Base-by-base conservation (phyloP, 2,797 vertebrate genomes). In the Leucoraja ocellata region DNA sequence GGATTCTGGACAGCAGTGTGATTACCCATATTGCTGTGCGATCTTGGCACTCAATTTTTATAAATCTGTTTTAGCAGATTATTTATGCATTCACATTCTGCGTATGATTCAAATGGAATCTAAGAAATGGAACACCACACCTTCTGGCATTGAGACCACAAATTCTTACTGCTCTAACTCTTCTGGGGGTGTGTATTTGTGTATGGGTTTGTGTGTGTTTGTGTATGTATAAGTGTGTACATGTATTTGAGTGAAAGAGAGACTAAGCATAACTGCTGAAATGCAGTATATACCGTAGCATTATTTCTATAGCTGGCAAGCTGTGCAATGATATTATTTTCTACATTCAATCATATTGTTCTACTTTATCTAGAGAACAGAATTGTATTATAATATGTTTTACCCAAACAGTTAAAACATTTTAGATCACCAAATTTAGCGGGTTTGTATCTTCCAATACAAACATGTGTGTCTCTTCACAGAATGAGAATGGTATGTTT, bases 21-120 rank as follows among this genome's bases (percentile, higher is more conserved):
- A 91, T 74, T 91, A 91, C 36, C 36, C 71, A 73, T 23, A 25
- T 1, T 91, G 10, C 23, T 10, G 23, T 74, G 32, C 0, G 39
- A 74, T 74, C 68, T 91, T 73, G 61, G 84, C 84, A 46, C 23
- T 91, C 32, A 11, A 54, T 91, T 36, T 91, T 61, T 54, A 86
- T n/a, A 61, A 8, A 21, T 74, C 39, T 91, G 36, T 91, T 91
- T 88, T 28, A 91, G 18, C 36, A 74, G 36, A 25, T 91, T 74
- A 91, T 28, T 91, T 74, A 91, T 91, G 36, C 21, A 91, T 91
- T 91, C 39, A 36, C 90, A 46, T 46, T 28, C 23, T 3, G 25
- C 74, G 68, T 54, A 71, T 74, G 23, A 91, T 91, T 39, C 21
- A 91, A 91, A 71, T 91, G 1, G 68, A 91, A 54, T 54, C 9